These are phyloP conservation scores for Dryobota labecula DNA, from an alignment of 2,888 invertebrate genomes.

Conservation along the genomic window DNA sequence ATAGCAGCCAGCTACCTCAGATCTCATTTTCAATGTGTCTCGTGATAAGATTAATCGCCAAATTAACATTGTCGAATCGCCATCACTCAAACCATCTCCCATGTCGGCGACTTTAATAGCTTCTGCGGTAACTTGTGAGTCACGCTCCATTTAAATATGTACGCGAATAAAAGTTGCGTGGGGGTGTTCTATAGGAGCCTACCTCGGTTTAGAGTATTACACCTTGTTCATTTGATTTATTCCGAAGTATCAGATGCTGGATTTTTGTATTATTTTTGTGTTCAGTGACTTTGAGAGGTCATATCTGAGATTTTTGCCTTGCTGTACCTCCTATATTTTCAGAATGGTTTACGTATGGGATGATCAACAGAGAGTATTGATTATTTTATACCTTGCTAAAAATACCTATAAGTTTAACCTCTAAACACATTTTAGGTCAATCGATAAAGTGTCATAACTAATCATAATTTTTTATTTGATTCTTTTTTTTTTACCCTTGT, in stretches of 20 bases:
- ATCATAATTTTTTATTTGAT: background rate
- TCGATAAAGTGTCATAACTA: no score
- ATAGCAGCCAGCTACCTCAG: no score
- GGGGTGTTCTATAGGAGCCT: slow-evolving; percentile 16
- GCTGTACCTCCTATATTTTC: background rate
- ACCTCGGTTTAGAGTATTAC: slow-evolving; percentile 9
- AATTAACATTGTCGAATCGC: slow-evolving; percentile 48
- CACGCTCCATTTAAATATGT: slow-evolving; percentile 69
- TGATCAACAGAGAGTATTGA: no score
- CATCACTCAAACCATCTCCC: slow-evolving; percentile 21
- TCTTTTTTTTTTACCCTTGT: no score
- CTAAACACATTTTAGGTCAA: no score
- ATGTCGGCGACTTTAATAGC: slow-evolving; percentile 63
- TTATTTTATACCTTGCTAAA: no score
- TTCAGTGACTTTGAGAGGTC: background rate
- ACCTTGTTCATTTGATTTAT: slow-evolving; percentile 22
- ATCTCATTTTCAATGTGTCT: no score
- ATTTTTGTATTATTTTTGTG: slow-evolving; percentile 1
- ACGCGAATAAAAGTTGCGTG: slow-evolving; percentile 61
- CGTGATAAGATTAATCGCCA: no score
- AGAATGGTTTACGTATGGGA: no score
- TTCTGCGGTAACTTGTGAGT: slow-evolving; percentile 67
- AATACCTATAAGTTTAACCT: no score
- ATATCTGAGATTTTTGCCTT: background rate
- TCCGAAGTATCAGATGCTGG: background rate